Percentiles rank a stretch among this genome's conserved stretches.
These are phyloP conservation scores for Meloidogyne chitwoodi DNA, from an alignment of 1,140 invertebrate species.

Conservation along the genomic window DNA sequence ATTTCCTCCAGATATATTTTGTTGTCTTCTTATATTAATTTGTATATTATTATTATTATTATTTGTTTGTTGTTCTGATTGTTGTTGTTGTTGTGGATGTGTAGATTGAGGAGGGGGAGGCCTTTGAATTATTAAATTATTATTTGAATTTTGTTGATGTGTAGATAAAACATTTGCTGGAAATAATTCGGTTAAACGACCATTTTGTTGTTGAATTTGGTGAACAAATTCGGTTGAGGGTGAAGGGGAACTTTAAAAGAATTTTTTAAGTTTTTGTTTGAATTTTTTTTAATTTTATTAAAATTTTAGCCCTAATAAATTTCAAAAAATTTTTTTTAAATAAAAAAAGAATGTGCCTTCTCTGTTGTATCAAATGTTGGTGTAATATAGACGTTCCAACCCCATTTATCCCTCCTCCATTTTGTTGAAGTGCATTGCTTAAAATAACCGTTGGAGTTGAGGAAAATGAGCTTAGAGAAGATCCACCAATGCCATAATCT, in stretches of 20 bases:
- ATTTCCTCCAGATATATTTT: not conserved
- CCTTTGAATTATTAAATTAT: not conserved
- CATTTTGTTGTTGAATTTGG: not conserved
- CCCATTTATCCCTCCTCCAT: not conserved
- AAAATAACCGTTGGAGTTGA: not conserved
- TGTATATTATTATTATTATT: not conserved
- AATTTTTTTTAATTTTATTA: not conserved
- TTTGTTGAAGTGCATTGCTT: constrained; percentile 1
- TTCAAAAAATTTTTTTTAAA: not conserved
- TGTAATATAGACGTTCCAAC: not conserved
- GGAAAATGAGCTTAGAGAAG: not conserved
- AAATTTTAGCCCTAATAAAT: not conserved
- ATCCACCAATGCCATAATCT: not conserved
- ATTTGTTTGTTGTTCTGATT: not conserved
- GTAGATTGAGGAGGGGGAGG: not conserved
- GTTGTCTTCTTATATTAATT: not conserved
- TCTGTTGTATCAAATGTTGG: constrained; percentile 3
- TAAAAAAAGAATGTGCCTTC: not conserved
- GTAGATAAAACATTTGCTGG: not conserved
- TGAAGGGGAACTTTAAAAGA: constrained; percentile 7
- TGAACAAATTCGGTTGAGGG: constrained; percentile 2
- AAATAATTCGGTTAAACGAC: not conserved
- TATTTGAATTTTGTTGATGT: not conserved
- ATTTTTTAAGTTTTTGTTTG: not conserved
- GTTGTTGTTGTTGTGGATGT: not conserved